Base-by-base conservation (phyloP, 2,113 vertebrate species). In the Garra rufa region DNA sequence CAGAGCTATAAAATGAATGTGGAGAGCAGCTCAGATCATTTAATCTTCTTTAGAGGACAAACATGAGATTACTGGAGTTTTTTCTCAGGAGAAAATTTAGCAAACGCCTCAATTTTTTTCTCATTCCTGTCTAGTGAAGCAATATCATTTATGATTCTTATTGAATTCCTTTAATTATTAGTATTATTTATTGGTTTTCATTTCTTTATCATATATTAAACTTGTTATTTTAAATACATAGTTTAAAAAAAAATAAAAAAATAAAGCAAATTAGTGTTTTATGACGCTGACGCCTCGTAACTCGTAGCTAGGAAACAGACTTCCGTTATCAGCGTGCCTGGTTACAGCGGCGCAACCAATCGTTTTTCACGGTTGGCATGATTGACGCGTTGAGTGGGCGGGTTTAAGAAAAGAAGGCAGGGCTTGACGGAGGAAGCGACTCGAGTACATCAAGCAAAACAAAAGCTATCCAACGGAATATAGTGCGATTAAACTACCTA, bases 261-360 rank as follows among this genome's bases (percentile, higher is more conserved):
- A 10, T 0, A 41, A 41, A 69, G 19, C 9, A n/a, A n/a, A n/a
- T n/a, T n/a, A 38, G 9, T 38, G 30, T 19, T 34, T 76, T 9
- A n/a, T 50, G 24, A 15, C 9, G 59, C 9, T 1, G 43, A 79
- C 65, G 43, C 81, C 21, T 65, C 24, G 86, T 87, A 76, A 34
- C 21, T 65, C 24, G 86, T 87, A 76, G 44, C 83, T 71, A 73
- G 4, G 83, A 73, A 34, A 75, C n/a, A 30, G 15, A n/a, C 70
- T 80, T 80, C 44, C 21, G 38, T 43, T 11, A 21, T 43, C 9
- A 9, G 81, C 84, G 86, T 83, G 69, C 87, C 2, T 76, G 76
- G 84, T 75, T 77, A 84, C 82, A 41, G 9, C 26, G 15, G 9
- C 41, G 10, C 41, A 69, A 46, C 87, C 87, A 88, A 88, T 88